Evolutionary conservation across 2,797 vertebrate species (phyloP), one percentile per base, ranked within the genome.

Genomic region (Fistularia commersonii): DNA sequence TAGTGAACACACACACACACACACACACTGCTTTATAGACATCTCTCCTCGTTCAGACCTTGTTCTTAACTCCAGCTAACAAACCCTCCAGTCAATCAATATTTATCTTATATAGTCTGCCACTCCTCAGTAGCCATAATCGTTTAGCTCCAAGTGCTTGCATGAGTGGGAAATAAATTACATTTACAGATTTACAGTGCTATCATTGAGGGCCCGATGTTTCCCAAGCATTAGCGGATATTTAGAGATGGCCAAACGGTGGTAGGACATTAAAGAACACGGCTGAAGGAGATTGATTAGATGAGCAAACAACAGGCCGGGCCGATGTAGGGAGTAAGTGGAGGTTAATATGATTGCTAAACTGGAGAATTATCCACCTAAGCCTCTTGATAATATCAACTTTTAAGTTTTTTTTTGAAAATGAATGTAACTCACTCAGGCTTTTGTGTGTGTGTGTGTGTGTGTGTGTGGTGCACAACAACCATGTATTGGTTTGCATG

Each of bases 121-220:
- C 45, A 66, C 76, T 82, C 73, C 76, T 87, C 57, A 75, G 80
- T 72, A 68, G 80, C 74, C 71, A 69, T 85, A 86, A 83, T 84
- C 84, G 75, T 83, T 85, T 84, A 85, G 79, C 79, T 80, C n/a
- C 81, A 79, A 87, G 87, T 86, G 86, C 80, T 87, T 82, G 85
- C 84, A 84, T 81, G 84, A 84, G 80, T 82, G 84, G 80, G 78
- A 84, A 84, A 84, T 86, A 88, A 86, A 89, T 87, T 83, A 83
- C 76, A 82, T 87, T 87, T 83, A 84, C 81, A 81, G 80, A 81
- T 86, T 86, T 84, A 87, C 83, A 80, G 81, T 79, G 82, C 80
- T 81, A 86, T 84, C 81, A 81, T 72, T 76, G 84, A 79, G 68
- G 82, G 62, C 80, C 72, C 76, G 85, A 75, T 86, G 84, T 85